These are phyloP conservation scores for Sebastiscus albofasciatus DNA, from an alignment of 2,797 vertebrate genomes.

Conservation along the genomic window DNA sequence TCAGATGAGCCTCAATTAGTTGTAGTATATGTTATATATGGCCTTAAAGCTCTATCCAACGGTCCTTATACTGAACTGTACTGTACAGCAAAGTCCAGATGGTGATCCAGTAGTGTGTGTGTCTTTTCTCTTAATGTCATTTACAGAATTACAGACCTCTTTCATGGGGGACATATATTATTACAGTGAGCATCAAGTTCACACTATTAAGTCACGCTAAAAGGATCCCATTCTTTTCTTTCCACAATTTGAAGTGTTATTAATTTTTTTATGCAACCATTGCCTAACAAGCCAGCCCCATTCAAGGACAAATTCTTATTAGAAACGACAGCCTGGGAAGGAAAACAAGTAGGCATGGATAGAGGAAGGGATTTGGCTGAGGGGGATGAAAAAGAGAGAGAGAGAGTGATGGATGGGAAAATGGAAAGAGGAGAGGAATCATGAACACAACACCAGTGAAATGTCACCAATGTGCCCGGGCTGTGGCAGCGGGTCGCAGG, in stretches of 20 bases:
- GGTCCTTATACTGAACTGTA: background rate
- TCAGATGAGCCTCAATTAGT: slow-evolving; percentile 8
- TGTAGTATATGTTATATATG: background rate
- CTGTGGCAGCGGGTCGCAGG: slow-evolving; percentile 25
- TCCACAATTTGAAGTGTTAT: slow-evolving; percentile 23
- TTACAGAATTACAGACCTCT: slow-evolving; percentile 39
- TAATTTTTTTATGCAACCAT: slow-evolving; percentile 41
- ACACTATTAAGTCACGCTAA: background rate
- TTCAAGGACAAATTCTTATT: slow-evolving; percentile 47
- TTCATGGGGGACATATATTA: slow-evolving; percentile 33
- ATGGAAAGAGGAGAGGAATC: slow-evolving; percentile 23
- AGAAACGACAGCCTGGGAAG: slow-evolving; percentile 50
- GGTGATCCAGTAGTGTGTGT: background rate
- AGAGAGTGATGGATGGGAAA: background rate
- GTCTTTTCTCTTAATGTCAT: slow-evolving; percentile 32
- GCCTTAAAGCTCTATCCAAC: background rate
- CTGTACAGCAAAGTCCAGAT: slow-evolving; percentile 27
- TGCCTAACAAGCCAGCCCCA: slow-evolving; percentile 31
- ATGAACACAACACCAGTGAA: slow-evolving; percentile 24
- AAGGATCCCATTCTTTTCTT: slow-evolving; percentile 19
- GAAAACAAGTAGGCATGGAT: slow-evolving; percentile 33
- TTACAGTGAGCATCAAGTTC: slow-evolving; percentile 6
- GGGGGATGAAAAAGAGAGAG: slow-evolving; percentile 11
- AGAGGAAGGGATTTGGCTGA: slow-evolving; percentile 40
- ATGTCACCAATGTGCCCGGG: slow-evolving; percentile 26